phyloP scores from a whole-genome alignment of 1,140 invertebrate species.

The Charaxes varanes region DNA sequence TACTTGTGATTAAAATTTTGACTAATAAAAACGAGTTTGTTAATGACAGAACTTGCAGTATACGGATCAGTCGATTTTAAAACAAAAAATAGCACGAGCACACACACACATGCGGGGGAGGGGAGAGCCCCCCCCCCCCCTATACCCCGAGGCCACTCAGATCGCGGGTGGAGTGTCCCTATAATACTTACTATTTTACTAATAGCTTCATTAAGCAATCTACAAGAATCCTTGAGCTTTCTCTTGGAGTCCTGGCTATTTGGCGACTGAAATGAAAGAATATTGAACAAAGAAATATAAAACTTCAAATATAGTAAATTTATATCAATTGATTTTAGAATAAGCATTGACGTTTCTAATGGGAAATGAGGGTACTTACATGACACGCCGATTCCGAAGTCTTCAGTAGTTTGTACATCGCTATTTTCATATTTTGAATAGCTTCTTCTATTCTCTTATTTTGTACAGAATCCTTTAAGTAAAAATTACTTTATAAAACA shows the following conservation, averaged over 20 bases:
- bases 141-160: too few relatives aligned
- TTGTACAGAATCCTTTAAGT: conserved; percentile 32
- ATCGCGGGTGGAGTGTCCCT: too few relatives aligned
- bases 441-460: conserved; percentile 41
- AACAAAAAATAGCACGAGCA: too few relatives aligned
- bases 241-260: conserved; percentile 24
- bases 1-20: too few relatives aligned
- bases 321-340: too few relatives aligned
- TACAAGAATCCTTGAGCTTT: conserved; percentile 37
- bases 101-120: not conserved
- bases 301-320: too few relatives aligned
- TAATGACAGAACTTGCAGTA: too few relatives aligned
- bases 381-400: conserved; percentile 30
- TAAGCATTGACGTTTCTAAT: too few relatives aligned
- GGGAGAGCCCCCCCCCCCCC: not conserved
- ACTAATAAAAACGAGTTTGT: too few relatives aligned
- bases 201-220: conserved; percentile 37
- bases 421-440: conserved; percentile 29
- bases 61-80: too few relatives aligned
- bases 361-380: too few relatives aligned
- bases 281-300: not conserved
- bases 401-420: conserved; percentile 41
- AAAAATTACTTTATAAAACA: conserved; percentile 2
- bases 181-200: conserved; percentile 43
- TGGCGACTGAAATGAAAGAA: conserved; percentile 26